These are phyloP conservation scores for Tridacna gigas DNA, from an alignment of 2,888 invertebrate genomes.

Conservation along the genomic window DNA sequence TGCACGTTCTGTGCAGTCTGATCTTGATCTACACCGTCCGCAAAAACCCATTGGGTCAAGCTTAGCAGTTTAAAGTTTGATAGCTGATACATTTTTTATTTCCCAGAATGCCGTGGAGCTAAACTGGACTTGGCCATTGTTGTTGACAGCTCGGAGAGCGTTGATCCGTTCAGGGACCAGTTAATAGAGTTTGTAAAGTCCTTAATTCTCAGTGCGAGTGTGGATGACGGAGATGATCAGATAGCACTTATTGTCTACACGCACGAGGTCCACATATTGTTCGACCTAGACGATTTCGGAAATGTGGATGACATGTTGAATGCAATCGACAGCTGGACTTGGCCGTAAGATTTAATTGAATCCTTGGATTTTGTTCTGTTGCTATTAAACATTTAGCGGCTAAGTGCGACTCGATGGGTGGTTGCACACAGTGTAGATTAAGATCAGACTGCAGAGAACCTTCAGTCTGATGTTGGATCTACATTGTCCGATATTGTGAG, in stretches of 20 bases:
- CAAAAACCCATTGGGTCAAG: no score
- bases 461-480: no score
- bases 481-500: no score
- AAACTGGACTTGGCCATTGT: conserved; percentile 34
- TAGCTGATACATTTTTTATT: neutral
- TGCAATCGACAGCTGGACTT: neutral
- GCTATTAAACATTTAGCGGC: no score
- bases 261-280: neutral
- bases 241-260: conserved; percentile 8
- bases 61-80: no score
- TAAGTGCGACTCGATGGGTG: no score
- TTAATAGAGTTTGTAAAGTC: neutral
- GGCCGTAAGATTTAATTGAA: neutral
- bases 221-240: neutral
- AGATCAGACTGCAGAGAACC: no score
- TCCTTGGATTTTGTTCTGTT: no score
- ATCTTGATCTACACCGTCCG: no score
- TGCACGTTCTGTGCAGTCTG: no score
- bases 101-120: conserved; percentile 26
- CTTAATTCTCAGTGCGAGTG: neutral
- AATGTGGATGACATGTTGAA: neutral
- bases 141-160: conserved; percentile 36
- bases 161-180: neutral
- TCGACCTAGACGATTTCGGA: conserved; percentile 1
- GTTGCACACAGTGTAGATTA: no score